Percentiles rank a stretch among this genome's conserved stretches.
phyloP scores from a whole-genome alignment of 2,797 vertebrate genomes.

The Synaphobranchus kaupii region DNA sequence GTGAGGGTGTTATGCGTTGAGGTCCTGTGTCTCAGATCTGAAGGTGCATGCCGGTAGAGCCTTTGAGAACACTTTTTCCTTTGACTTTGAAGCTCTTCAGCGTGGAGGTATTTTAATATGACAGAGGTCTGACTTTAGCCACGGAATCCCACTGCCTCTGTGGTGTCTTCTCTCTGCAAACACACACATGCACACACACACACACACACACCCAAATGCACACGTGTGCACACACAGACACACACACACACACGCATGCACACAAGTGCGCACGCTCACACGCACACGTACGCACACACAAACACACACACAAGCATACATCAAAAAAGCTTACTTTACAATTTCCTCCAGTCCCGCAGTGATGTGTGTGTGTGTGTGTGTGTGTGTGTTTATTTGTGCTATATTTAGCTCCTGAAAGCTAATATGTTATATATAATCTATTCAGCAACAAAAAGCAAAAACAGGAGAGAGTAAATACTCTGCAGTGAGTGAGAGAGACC shows the following conservation, averaged over 20 bases:
- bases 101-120: not conserved
- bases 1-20: not conserved
- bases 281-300: too few relatives aligned
- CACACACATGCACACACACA: not conserved
- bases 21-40: slow-evolving; percentile 7
- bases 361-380: not conserved
- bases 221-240: too few relatives aligned
- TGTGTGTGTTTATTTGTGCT: slow-evolving; percentile 16
- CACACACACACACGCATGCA: not conserved
- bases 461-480: not conserved
- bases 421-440: not conserved
- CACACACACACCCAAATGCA: not conserved
- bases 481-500: not conserved
- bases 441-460: not conserved
- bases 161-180: not conserved
- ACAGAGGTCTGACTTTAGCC: not conserved
- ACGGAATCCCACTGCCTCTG: not conserved
- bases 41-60: not conserved
- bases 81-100: not conserved
- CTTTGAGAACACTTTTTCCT: not conserved
- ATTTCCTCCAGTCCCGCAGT: not conserved
- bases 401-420: not conserved
- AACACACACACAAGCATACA: not conserved
- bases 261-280: too few relatives aligned
- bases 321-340: not conserved